Base-by-base conservation (phyloP, 2,797 vertebrate genomes). In the Geotrypetes seraphini region DNA sequence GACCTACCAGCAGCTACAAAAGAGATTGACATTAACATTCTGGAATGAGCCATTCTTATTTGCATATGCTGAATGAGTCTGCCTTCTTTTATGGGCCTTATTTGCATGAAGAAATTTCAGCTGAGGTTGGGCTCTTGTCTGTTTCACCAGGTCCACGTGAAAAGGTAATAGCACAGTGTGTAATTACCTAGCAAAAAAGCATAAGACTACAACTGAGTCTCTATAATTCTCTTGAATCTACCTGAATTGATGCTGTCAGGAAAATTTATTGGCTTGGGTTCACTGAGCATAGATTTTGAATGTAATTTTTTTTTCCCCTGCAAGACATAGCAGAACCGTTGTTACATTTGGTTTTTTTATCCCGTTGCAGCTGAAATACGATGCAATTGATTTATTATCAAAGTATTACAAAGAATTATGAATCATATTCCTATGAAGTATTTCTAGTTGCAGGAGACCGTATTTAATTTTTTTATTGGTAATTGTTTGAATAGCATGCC, bases 1-100 rank as follows among this genome's bases (percentile, higher is more conserved):
- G 27, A 46, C 48, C 41, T 36, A n/a, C n/a, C n/a, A n/a, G n/a
- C n/a, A 22, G 50, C 53, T 64, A 60, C 22, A n/a, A n/a, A 51
- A 28, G 36, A 39, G 46, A 47, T 50, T 34, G 63, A 36, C 34
- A 28, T 30, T 45, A n/a, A n/a, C n/a, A 8, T 33, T 46, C 40
- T 45, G 44, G 31, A 42, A 47, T 17, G 15, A 35, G 36, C 33
- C 33, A 23, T 30, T 35, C 33, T 43, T 33, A 43, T 62, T 49
- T 47, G 28, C 21, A 23, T 52, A 16, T 24, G n/a, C 7, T 9
- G 30, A 36, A 32, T 17, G 35, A 25, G 19, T 12, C 30, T 46
- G 6, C 39, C 45, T 15, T 18, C 9, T 33, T 25, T 31, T 31
- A 26, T 12, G 2, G 7, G 26, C 20, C 23, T 43, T 25, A 37